Percentiles rank a stretch among this genome's conserved stretches.
Evolutionary conservation across 2,113 vertebrate genomes (phyloP).

Genomic region (Leucoraja erinaceus): DNA sequence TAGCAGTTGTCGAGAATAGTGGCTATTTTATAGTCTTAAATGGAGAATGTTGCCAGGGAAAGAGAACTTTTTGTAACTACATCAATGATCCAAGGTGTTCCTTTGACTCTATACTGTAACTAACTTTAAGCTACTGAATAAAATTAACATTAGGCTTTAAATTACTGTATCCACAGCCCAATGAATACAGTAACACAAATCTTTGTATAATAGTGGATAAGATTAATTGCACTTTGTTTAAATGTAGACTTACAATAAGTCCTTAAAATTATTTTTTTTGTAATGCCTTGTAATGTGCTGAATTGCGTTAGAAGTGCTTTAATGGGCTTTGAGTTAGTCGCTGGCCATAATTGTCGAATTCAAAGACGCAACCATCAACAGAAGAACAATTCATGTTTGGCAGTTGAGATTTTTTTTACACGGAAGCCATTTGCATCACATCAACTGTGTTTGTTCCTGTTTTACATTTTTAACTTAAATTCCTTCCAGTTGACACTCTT

Average conservation of each 20-base stretch:
- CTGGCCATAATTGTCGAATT: neutral
- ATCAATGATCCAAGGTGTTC: neutral
- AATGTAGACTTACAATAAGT: neutral
- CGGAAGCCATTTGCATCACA: neutral
- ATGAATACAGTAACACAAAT: neutral
- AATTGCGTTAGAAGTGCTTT: neutral
- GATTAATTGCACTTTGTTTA: neutral
- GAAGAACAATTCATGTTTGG: neutral
- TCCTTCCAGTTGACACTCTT: neutral
- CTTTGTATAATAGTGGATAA: neutral
- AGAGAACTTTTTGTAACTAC: neutral
- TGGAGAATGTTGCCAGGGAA: slow-evolving; percentile 15
- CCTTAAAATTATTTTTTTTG: neutral
- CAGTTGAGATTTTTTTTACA: neutral
- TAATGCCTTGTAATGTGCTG: neutral
- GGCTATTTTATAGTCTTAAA: neutral
- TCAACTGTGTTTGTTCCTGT: neutral
- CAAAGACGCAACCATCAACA: neutral
- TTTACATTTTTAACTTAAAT: neutral
- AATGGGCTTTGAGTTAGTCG: neutral
- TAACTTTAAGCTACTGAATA: neutral
- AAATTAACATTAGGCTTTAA: neutral
- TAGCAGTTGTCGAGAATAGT: neutral
- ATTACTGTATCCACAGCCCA: neutral
- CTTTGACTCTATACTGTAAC: neutral